Evolutionary conservation across 2,113 vertebrate genomes (phyloP).

Genomic region (Geococcyx californianus): DNA sequence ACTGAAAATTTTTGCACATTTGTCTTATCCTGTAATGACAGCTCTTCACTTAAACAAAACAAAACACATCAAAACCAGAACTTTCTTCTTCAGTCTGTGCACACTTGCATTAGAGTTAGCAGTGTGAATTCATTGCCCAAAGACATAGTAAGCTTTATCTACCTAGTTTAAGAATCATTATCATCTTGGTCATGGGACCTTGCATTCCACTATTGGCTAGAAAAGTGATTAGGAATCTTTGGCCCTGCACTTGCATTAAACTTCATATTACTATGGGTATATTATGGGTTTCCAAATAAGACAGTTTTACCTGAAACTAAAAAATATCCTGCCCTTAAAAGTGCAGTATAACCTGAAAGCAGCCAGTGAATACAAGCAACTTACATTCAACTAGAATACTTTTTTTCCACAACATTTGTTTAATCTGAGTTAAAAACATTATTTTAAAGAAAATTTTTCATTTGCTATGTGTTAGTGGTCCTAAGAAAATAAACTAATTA

Average conservation of each 20-base stretch:
- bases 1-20: background rate
- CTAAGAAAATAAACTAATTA: background rate
- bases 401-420: background rate
- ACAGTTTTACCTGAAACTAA: background rate
- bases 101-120: background rate
- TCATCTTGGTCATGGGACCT: background rate
- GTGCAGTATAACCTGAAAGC: background rate
- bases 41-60: background rate
- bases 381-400: background rate
- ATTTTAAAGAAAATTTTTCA: background rate
- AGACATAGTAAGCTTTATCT: background rate
- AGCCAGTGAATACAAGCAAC: background rate
- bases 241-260: background rate
- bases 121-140: background rate
- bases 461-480: background rate
- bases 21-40: background rate
- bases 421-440: background rate
- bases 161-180: background rate
- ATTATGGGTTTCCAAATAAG: background rate
- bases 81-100: background rate
- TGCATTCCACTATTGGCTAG: background rate
- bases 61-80: background rate
- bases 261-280: background rate
- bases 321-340: background rate
- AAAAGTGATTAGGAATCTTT: background rate